Conservation (phyloP, 2,797 vertebrate species). For the Podarcis lilfordi region DNA sequence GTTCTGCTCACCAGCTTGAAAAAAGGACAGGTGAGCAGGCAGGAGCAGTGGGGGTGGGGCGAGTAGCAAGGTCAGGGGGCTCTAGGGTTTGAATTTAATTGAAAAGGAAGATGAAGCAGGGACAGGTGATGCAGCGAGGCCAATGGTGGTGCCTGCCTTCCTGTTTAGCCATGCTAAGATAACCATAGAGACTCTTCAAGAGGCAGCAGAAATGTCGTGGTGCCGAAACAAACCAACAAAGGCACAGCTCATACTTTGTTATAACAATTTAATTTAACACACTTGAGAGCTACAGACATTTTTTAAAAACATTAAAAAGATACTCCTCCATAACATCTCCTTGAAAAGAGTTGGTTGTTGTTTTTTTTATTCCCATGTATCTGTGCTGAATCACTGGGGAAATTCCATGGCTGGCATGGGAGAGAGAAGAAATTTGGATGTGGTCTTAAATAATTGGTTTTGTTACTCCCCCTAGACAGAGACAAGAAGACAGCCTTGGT, state of each 20-base stretch:
- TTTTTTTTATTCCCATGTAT: not conserved
- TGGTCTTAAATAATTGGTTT: not conserved
- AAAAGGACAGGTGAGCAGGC: too few species aligned
- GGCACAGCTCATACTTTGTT: conserved; percentile 14
- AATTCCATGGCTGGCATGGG: not conserved
- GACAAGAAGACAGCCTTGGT: conserved; percentile 20
- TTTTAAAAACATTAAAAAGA: not conserved
- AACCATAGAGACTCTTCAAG: not conserved
- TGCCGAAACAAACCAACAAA: not conserved
- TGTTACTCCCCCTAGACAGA: not conserved
- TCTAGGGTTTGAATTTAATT: not conserved
- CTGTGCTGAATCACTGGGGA: not conserved
- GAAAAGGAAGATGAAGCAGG: not conserved
- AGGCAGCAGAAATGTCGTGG: fast-evolving
- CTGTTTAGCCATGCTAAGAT: not conserved
- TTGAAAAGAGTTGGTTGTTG: not conserved
- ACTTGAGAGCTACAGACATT: not conserved
- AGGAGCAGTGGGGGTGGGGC: too few species aligned
- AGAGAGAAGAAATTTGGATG: not conserved
- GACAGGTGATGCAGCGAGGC: not conserved
- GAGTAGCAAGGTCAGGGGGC: too few species aligned
- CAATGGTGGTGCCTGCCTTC: not conserved
- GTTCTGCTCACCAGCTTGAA: too few species aligned
- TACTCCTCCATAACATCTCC: not conserved
- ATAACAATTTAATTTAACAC: conserved; percentile 53